A percentile compares a stretch with the other conserved stretches of the same genome.
These are phyloP conservation scores for Psilopsiagon aurifrons DNA, from an alignment of 2,113 vertebrate genomes.

Conservation along the genomic window DNA sequence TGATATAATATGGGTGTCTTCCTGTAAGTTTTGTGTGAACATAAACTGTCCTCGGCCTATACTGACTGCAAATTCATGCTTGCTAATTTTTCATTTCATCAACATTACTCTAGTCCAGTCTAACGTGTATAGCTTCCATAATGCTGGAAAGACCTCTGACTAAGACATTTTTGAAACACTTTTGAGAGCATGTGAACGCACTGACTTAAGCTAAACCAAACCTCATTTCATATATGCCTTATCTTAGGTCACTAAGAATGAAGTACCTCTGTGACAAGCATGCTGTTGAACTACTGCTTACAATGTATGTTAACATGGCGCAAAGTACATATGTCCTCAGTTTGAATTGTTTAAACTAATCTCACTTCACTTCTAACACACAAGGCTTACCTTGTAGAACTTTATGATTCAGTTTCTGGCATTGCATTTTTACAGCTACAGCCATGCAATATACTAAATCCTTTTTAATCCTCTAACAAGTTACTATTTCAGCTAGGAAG, in stretches of 20 bases:
- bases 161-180: background rate
- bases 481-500: background rate
- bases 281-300: background rate
- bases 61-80: background rate
- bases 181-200: background rate
- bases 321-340: background rate
- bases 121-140: background rate
- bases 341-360: background rate
- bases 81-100: background rate
- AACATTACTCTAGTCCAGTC: background rate
- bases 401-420: background rate
- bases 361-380: background rate
- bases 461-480: constrained; percentile 32
- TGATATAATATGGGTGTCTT: background rate
- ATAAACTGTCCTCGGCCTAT: background rate
- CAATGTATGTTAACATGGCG: background rate
- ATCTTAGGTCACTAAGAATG: background rate
- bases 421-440: background rate
- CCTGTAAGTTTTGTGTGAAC: background rate
- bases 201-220: background rate
- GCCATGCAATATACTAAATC: background rate
- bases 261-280: background rate
- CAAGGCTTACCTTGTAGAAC: background rate
- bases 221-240: background rate
- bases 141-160: background rate